Evolutionary conservation across 2,113 vertebrate genomes (phyloP), one percentile per base, ranked within the genome.

Genomic region (Orientallactaga bullata): DNA sequence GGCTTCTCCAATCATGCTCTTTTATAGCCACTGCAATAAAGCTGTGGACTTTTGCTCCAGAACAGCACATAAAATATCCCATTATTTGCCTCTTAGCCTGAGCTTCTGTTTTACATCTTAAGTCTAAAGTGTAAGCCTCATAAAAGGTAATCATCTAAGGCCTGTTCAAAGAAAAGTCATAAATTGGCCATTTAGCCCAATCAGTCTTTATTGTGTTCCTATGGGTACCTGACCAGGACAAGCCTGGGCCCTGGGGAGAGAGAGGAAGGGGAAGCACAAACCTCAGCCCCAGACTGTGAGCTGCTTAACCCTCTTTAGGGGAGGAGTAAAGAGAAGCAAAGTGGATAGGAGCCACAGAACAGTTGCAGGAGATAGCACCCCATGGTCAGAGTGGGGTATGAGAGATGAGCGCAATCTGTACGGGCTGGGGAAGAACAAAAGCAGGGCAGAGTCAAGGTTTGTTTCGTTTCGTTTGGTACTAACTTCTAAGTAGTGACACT

Each of bases 61-160:
- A 95, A 88, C 88, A 96, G 94, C 94, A 96, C 95, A 97, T 97
- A 97, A 97, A 97, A 96, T 97, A 94, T 94, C 97, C 97, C 94
- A 96, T 96, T 96, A 97, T 97, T 96, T 96, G 94, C 95, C 95
- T 97, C 90, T 97, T 97, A 97, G 93, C 95, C 77, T 47, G 69
- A 95, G 97, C 96, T 97, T 96, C 97, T 97, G 97, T 97, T 97
- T 97, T 97, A 95, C 95, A 92, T 97, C 95, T 91, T 93, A 94
- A 95, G 95, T 97, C 96, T 97, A 96, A 97, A 94, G 95, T 96
- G 90, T 97, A 97, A 97, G 92, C 82, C 96, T 97, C 96, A 96
- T 97, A 97, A 97, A 97, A 97, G 95, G 96, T 97, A 97, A 97
- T 97, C 96, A 97, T 97, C 95, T 96, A 96, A 96, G 95, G 94